These are phyloP conservation scores for Ardeotis arabs DNA, from an alignment of 2,113 vertebrate genomes.

Conservation along the genomic window DNA sequence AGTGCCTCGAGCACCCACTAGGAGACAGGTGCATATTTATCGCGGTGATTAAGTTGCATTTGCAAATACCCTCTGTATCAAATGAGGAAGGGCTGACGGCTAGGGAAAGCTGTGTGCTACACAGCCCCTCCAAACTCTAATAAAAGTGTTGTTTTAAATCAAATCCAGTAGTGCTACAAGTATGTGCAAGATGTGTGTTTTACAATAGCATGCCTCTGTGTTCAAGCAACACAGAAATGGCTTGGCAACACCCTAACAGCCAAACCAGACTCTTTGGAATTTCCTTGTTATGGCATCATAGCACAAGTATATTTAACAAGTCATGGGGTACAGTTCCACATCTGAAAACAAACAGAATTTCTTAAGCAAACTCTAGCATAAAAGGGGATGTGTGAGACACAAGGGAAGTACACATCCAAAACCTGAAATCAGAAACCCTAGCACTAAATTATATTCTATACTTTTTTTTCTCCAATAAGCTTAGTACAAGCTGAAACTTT, in stretches of 20 bases:
- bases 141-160: background rate
- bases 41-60: background rate
- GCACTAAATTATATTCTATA: background rate
- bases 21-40: background rate
- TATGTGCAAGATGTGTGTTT: background rate
- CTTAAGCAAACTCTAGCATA: background rate
- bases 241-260: background rate
- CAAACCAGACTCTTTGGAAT: background rate
- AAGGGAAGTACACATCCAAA: background rate
- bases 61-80: background rate
- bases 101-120: background rate
- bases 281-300: background rate
- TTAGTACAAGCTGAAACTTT: background rate
- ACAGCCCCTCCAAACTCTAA: background rate
- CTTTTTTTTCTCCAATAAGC: background rate
- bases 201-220: background rate
- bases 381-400: background rate
- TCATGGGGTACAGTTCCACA: background rate
- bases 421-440: background rate
- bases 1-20: no score
- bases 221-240: background rate
- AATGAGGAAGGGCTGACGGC: background rate
- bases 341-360: background rate
- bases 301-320: background rate
- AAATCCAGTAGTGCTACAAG: background rate